Evolutionary conservation across 2,888 invertebrate genomes (phyloP), one percentile per base, ranked within the genome.

Genomic region (Sinelater perroti): DNA sequence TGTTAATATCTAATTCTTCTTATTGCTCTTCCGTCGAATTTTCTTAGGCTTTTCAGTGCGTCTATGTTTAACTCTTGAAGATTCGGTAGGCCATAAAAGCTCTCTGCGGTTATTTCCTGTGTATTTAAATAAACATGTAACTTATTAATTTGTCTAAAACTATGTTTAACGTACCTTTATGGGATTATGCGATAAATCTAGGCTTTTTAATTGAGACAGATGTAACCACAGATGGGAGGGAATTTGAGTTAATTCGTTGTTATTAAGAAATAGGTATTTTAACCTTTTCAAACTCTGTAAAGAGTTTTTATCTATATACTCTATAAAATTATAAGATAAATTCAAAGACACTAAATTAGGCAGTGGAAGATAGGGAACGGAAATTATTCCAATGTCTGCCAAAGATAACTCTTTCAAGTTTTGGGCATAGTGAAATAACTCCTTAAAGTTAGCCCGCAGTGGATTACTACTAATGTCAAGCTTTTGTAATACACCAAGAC

Each of bases 371-470:
- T 87, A 85, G 55, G 94, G 94, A 70, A 92, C 83, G 47, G 85
- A 84, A 70, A 85, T 87, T 69, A 95, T 85, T 62, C 90, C 90
- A 76, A 90, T 87, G 74, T 86, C 87, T 50, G 89, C 87, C 70
- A 95, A 81, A 72, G 86, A 89, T 66, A 95, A 82, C 72, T 87
- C 85, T 74, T 90, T 87, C 63, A 95, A 82, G 72, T 89, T 88
- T 50, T 91, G 92, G 45, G 93, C 85, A 78, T 93, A 92, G 74
- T 93, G 89, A 74, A 94, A 91, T 45, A 94, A 83, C 78, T 94
- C 93, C 72, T 92, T 91, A 74, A 92, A 87, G 80, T 92, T 92
- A 60, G 93, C 91, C 67, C 92, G 87, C 61, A 94, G 80, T 24
- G 87, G 85, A 79, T 94, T 94, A 65, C 85, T 86, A 66, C 91